Conservation (phyloP, 1,140 invertebrate genomes). For the Panagrolaimus sp. region DNA sequence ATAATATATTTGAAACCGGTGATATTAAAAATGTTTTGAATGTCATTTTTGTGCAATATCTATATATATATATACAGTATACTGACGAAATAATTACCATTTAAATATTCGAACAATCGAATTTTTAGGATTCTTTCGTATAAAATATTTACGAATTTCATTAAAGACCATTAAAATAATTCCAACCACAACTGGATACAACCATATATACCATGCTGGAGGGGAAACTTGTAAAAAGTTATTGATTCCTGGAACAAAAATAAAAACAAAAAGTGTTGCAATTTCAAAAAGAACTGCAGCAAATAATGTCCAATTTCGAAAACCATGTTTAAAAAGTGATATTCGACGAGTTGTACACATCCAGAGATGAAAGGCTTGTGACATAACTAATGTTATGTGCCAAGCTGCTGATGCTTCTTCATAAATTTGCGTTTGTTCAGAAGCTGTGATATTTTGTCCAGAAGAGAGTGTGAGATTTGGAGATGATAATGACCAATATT, state of each 20-base stretch:
- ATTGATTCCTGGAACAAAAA: slow-evolving; percentile 8
- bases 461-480: slow-evolving; percentile 11
- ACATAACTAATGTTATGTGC: slow-evolving; percentile 39
- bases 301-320: slow-evolving; percentile 7
- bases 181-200: background rate
- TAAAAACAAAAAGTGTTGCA: background rate
- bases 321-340: slow-evolving; percentile 16
- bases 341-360: slow-evolving; percentile 23
- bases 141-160: slow-evolving; percentile 16
- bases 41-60: too few relatives aligned
- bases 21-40: too few relatives aligned
- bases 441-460: background rate
- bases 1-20: too few relatives aligned
- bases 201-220: slow-evolving; percentile 11
- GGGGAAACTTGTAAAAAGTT: background rate
- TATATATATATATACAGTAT: too few relatives aligned
- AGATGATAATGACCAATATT: slow-evolving; percentile 21
- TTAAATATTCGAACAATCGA: background rate
- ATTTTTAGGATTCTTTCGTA: slow-evolving; percentile 5
- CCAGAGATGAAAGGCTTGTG: slow-evolving; percentile 26
- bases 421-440: slow-evolving; percentile 23
- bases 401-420: slow-evolving; percentile 37
- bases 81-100: background rate
- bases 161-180: background rate
- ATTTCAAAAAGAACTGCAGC: slow-evolving; percentile 8